Evolutionary conservation across 2,888 invertebrate species (phyloP), one percentile per base, ranked within the genome.

Genomic region (Aphodius sticticus): DNA sequence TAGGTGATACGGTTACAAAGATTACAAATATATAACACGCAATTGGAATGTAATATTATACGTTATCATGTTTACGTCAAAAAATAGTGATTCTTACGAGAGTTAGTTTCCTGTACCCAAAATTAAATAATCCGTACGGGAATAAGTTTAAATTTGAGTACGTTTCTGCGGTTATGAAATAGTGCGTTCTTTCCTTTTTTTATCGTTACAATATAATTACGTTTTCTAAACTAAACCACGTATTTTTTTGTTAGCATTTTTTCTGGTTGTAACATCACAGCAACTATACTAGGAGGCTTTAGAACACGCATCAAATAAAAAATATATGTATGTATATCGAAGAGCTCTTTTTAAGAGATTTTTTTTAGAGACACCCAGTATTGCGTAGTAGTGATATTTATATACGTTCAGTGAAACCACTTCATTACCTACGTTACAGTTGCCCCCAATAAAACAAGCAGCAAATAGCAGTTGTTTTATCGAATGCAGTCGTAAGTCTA

Each of bases 81-180:
- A 85, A 88, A 88, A 88, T 88, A 88, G 87, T 87, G 85, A 87
- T 85, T 83, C 85, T 71, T 16, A 16, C 70, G n/a, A 70, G 26
- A 53, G 7, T 53, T 71, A 15, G 12, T 71, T 71, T 12, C 35
- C 16, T 70, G 6, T 70, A 70, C n/a, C 9, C 69, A 69, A 69
- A 69, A 70, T n/a, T 70, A 70, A 12, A 16, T 9, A n/a, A 16
- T 70, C 16, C 12, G 12, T 69, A 70, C n/a, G n/a, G 26, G 26
- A 26, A 26, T 26, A 3, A 26, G 26, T 26, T 26, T 26, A 26
- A 26, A 26, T 53, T 53, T 53, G 12, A 1, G 7, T 53, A 53
- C 1, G 9, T 9, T 53, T 53, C 53, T 9, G 53, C 53, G 53
- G 53, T 53, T 53, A 53, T 53, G 53, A 53, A 53, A 53, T 53